These are phyloP conservation scores for Actinemys pallida DNA, from an alignment of 2,113 vertebrate species.

Conservation along the genomic window DNA sequence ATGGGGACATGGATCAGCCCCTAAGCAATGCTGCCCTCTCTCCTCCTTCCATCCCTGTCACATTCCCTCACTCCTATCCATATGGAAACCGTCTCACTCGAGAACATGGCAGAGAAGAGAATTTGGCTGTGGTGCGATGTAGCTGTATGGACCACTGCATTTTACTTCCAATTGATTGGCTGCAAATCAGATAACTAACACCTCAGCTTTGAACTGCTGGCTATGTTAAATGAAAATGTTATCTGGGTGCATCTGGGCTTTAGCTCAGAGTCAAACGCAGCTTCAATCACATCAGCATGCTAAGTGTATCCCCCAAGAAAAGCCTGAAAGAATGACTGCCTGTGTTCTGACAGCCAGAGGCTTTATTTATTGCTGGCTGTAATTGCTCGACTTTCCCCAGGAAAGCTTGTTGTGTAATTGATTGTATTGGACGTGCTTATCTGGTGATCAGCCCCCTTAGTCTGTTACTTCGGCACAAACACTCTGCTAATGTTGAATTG, in stretches of 20 bases:
- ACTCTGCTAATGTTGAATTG: background rate
- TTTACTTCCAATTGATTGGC: constrained; percentile 79
- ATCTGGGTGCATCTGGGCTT: constrained; percentile 76
- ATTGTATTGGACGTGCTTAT: constrained; percentile 63
- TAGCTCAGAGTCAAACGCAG: constrained; percentile 54
- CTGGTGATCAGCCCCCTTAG: constrained; percentile 47
- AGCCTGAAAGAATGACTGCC: constrained; percentile 69
- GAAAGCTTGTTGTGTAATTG: constrained; percentile 64
- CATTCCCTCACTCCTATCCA: constrained; percentile 48
- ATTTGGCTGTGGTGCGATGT: constrained; percentile 66
- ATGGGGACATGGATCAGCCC: constrained; percentile 5
- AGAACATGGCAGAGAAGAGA: constrained; percentile 58
- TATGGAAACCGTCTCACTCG: constrained; percentile 79
- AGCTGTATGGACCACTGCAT: constrained; percentile 71
- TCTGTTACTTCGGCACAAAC: background rate
- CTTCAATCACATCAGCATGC: constrained; percentile 77
- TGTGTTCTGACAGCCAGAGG: constrained; percentile 65
- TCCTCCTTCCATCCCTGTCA: constrained; percentile 47
- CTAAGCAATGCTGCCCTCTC: constrained; percentile 55
- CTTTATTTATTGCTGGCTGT: constrained; percentile 72
- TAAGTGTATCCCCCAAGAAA: constrained; percentile 76
- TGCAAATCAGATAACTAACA: constrained; percentile 82
- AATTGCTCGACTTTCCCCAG: constrained; percentile 76
- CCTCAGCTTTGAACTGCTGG: constrained; percentile 59
- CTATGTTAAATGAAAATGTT: constrained; percentile 53